phyloP scores from a whole-genome alignment of 2,888 invertebrate genomes.

The Malachius bipustulatus region DNA sequence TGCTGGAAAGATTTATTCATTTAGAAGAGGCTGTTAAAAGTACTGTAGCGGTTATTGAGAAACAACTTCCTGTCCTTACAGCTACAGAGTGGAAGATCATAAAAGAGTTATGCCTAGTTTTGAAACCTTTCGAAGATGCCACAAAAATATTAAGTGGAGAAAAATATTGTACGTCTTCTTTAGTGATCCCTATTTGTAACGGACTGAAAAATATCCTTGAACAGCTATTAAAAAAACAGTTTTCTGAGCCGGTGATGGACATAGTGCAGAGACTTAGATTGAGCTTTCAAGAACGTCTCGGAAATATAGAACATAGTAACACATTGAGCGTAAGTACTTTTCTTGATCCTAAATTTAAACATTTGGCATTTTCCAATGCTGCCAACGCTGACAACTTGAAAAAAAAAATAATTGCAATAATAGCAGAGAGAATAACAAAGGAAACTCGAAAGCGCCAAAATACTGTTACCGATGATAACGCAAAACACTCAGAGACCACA shows the following conservation, averaged over 20 bases:
- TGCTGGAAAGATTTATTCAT: background rate
- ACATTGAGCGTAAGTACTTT: background rate
- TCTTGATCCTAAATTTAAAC: background rate
- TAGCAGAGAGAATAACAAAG: too few relatives aligned
- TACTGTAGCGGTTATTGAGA: background rate
- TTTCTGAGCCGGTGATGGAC: background rate
- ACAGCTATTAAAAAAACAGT: background rate
- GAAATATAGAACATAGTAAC: background rate
- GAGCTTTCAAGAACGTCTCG: background rate
- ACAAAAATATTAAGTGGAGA: background rate
- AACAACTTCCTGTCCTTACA: background rate
- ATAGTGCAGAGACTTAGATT: background rate
- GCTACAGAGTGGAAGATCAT: background rate
- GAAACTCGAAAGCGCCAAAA: too few relatives aligned
- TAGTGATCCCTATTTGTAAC: background rate
- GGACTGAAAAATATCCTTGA: too few relatives aligned
- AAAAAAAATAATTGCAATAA: too few relatives aligned
- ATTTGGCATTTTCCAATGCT: background rate
- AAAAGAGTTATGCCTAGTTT: background rate
- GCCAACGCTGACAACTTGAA: background rate
- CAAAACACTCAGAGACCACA: too few relatives aligned
- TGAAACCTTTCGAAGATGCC: background rate
- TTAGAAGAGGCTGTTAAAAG: background rate
- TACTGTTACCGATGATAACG: too few relatives aligned
- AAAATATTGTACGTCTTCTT: background rate